Percentiles rank a stretch among this genome's conserved stretches.
These are phyloP conservation scores for Sarcophaga caerulescens DNA, from an alignment of 2,888 invertebrate genomes.

Conservation along the genomic window DNA sequence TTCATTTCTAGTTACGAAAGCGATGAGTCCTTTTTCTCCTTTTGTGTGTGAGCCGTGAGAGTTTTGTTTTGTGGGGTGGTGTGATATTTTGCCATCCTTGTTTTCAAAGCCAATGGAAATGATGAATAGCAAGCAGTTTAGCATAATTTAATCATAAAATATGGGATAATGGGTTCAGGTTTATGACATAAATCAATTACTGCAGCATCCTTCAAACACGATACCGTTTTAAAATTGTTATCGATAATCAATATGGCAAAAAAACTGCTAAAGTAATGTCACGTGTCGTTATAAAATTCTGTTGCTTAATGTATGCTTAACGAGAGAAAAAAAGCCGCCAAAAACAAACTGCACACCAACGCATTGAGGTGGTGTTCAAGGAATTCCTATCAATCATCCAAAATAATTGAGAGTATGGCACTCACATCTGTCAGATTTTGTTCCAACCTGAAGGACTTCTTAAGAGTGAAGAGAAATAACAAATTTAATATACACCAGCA, in stretches of 20 bases:
- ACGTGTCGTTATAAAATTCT: slow-evolving; percentile 39
- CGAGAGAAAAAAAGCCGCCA: slow-evolving; percentile 9
- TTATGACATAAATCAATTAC: too few relatives aligned
- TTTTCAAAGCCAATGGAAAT: too few relatives aligned
- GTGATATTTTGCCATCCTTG: too few relatives aligned
- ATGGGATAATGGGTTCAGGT: too few relatives aligned
- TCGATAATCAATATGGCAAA: background rate
- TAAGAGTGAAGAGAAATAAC: background rate
- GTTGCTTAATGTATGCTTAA: slow-evolving; percentile 1
- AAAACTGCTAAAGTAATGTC: slow-evolving; percentile 58
- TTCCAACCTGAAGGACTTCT: slow-evolving; percentile 18
- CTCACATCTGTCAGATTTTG: slow-evolving; percentile 54
- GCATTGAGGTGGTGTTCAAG: slow-evolving; percentile 9
- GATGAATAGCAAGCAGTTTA: too few relatives aligned
- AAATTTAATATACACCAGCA: background rate
- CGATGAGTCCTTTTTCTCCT: too few relatives aligned
- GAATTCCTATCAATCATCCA: slow-evolving; percentile 44
- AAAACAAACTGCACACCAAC: slow-evolving; percentile 22
- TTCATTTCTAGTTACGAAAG: too few relatives aligned
- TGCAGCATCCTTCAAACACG: too few relatives aligned
- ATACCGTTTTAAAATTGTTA: too few relatives aligned
- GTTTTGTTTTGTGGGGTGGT: too few relatives aligned
- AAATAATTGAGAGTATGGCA: slow-evolving; percentile 7
- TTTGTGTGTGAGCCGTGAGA: too few relatives aligned
- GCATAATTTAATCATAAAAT: too few relatives aligned